These are phyloP conservation scores for Ischnura elegans DNA, from an alignment of 2,888 invertebrate species.

Conservation along the genomic window DNA sequence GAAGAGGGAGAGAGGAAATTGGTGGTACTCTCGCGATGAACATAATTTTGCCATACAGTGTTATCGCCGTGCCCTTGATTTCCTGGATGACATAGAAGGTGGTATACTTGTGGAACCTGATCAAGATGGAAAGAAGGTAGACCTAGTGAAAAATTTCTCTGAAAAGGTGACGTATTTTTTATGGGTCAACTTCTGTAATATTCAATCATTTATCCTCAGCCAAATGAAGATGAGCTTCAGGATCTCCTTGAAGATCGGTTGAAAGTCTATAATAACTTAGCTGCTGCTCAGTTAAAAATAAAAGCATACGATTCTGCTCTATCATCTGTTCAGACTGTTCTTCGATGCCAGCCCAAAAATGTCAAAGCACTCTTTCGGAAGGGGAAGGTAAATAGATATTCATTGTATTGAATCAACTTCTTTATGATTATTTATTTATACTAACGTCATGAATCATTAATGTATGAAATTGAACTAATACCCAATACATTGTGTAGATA, in stretches of 20 bases:
- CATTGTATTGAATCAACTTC: neutral
- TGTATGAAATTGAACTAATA: neutral
- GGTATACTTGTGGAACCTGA: conserved; percentile 78
- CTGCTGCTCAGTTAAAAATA: conserved; percentile 94
- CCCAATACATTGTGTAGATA: conserved; percentile 78
- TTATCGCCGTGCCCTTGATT: conserved; percentile 91
- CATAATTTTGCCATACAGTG: conserved; percentile 90
- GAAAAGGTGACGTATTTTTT: conserved; percentile 27
- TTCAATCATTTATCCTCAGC: conserved; percentile 73
- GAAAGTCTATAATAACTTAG: conserved; percentile 94
- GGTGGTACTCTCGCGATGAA: conserved; percentile 92
- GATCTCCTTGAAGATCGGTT: conserved; percentile 88
- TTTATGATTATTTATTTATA: neutral
- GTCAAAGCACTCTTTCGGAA: conserved; percentile 95
- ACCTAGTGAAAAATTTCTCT: neutral
- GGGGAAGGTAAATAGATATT: conserved; percentile 80
- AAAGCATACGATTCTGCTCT: conserved; percentile 92
- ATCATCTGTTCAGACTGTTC: conserved; percentile 89
- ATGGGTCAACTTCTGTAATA: neutral
- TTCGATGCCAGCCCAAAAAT: conserved; percentile 91
- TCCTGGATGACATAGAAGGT: conserved; percentile 86
- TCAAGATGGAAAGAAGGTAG: conserved; percentile 33
- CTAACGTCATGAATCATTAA: conserved; percentile 3
- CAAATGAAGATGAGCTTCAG: conserved; percentile 82
- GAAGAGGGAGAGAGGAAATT: conserved; percentile 93